phyloP scores from a whole-genome alignment of 2,888 invertebrate genomes.

The Harpalus rubripes region DNA sequence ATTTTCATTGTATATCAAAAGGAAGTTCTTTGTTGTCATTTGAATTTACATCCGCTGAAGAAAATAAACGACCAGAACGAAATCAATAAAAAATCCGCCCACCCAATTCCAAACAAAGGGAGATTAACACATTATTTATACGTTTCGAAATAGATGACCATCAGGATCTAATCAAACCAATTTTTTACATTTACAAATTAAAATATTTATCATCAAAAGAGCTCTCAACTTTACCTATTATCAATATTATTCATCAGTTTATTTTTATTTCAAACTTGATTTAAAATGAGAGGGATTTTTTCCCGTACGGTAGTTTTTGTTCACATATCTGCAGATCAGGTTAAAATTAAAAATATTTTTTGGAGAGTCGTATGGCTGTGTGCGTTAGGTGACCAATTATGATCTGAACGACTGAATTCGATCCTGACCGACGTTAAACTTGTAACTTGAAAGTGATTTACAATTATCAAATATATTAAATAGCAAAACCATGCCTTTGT shows the following conservation, averaged over 20 bases:
- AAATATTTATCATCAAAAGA: slow-evolving; percentile 1
- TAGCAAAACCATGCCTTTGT: no score
- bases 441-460: no score
- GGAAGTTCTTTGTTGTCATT: slow-evolving; percentile 55
- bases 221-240: neutral
- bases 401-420: no score
- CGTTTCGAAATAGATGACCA: neutral
- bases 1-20: slow-evolving; percentile 57
- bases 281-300: neutral
- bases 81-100: slow-evolving; percentile 51
- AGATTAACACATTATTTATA: slow-evolving; percentile 18
- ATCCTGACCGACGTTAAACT: no score
- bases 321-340: neutral
- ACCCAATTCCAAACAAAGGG: slow-evolving; percentile 31
- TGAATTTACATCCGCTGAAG: slow-evolving; percentile 51
- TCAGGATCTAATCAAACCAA: neutral
- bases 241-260: neutral
- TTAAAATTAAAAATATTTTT: neutral
- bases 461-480: no score
- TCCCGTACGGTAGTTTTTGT: neutral
- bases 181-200: slow-evolving; percentile 4
- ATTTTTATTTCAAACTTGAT: neutral
- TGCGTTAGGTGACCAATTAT: no score
- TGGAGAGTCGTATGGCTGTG: no score
- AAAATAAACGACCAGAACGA: slow-evolving; percentile 34